Evolutionary conservation across 2,797 vertebrate species (phyloP).

Genomic region (Onychomys leucogaster): DNA sequence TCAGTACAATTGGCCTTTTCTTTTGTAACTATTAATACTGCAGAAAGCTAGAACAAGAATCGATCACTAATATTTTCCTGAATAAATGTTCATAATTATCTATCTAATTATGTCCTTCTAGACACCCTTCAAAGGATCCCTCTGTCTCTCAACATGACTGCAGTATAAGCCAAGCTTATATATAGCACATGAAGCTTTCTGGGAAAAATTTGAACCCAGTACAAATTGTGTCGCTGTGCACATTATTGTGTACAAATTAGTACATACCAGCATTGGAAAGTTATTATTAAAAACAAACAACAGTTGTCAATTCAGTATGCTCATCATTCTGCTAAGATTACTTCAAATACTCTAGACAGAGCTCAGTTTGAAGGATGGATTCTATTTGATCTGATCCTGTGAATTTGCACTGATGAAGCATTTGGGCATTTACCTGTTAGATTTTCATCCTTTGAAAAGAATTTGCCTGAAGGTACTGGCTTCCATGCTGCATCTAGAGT

Average conservation of each 20-base stretch:
- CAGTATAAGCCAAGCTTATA: neutral
- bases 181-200: neutral
- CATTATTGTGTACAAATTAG: no score
- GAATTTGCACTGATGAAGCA: conserved; percentile 50
- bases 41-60: neutral
- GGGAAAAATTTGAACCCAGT: neutral
- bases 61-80: neutral
- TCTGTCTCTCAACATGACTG: neutral
- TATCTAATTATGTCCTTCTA: neutral
- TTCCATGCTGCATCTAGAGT: neutral
- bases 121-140: neutral
- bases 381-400: conserved; percentile 7
- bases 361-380: neutral
- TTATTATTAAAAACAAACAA: neutral
- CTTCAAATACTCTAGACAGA: neutral
- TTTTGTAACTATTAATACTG: no score
- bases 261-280: neutral
- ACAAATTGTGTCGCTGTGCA: neutral
- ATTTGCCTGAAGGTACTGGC: neutral
- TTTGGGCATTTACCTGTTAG: neutral
- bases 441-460: neutral
- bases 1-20: neutral
- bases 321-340: conserved; percentile 16
- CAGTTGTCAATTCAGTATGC: neutral
- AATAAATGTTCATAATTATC: neutral